Conservation (phyloP, 2,113 vertebrate genomes). For the Suricata suricatta region DNA sequence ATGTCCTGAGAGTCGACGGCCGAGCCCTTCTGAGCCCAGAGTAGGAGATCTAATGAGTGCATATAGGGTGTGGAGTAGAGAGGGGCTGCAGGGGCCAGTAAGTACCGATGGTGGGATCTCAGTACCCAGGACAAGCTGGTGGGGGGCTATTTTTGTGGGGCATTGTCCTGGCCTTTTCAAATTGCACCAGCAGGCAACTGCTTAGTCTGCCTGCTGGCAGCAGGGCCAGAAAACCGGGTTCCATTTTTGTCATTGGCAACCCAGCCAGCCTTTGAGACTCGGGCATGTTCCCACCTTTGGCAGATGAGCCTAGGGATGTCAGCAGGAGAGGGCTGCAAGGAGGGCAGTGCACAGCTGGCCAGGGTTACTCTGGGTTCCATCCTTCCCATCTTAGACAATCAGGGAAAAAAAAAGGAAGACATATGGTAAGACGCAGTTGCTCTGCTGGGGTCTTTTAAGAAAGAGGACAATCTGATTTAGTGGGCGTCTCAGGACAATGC, state of each 20-base stretch:
- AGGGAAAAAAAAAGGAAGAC: not conserved
- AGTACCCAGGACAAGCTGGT: too few species aligned
- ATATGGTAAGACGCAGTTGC: not conserved
- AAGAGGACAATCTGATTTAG: not conserved
- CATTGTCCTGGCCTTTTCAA: not conserved
- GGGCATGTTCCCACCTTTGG: not conserved
- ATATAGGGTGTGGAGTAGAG: not conserved
- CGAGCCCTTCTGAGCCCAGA: not conserved
- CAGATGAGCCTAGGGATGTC: not conserved
- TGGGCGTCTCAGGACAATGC: not conserved
- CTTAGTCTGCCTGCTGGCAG: not conserved
- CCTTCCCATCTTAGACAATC: not conserved
- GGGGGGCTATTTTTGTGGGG: rapidly evolving
- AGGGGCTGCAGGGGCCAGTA: not conserved
- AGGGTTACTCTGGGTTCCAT: not conserved
- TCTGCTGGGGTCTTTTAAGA: not conserved
- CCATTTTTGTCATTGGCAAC: not conserved
- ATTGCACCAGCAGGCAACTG: not conserved
- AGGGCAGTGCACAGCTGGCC: not conserved
- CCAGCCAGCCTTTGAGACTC: not conserved
- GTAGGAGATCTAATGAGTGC: not conserved
- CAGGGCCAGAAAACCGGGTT: not conserved
- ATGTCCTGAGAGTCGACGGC: not conserved
- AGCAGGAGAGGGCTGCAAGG: not conserved
- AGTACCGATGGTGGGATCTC: not conserved